Percentiles rank a stretch among this genome's conserved stretches.
Evolutionary conservation across 2,888 invertebrate species (phyloP).

Genomic region (Philereme vetulata): DNA sequence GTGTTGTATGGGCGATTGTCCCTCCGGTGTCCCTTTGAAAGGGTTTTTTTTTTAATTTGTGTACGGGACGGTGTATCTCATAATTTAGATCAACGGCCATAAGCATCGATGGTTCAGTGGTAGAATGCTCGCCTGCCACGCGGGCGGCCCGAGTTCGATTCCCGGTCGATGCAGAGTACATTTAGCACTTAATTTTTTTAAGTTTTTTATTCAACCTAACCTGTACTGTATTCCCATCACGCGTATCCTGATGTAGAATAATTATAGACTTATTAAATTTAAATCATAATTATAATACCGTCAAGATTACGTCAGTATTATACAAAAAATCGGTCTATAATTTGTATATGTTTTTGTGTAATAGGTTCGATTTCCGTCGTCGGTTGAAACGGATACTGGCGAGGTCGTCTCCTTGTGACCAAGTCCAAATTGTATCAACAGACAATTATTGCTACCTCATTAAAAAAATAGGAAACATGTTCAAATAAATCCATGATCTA

Average conservation of each 20-base stretch:
- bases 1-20: too few species aligned
- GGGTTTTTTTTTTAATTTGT: too few species aligned
- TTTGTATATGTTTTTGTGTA: conserved; percentile 45
- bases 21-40: too few species aligned
- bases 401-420: conserved; percentile 59
- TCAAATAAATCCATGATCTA: conserved; percentile 9
- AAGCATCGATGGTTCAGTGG: conserved; percentile 82
- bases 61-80: too few species aligned
- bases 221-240: too few species aligned
- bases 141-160: conserved; percentile 85
- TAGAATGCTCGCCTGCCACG: conserved; percentile 84
- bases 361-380: conserved; percentile 60
- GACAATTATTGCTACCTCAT: not conserved
- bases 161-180: conserved; percentile 79
- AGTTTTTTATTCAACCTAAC: not conserved
- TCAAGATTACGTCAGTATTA: conserved; percentile 9
- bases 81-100: too few species aligned
- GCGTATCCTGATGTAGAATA: too few species aligned
- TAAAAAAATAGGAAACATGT: conserved; percentile 2
- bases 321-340: conserved; percentile 22
- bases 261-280: not conserved
- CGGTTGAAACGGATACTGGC: conserved; percentile 63
- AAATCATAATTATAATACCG: conserved; percentile 10
- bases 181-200: conserved; percentile 40
- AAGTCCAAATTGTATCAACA: conserved; percentile 22